Evolutionary conservation across 2,113 vertebrate genomes (phyloP).

Genomic region (Hippolais icterina): DNA sequence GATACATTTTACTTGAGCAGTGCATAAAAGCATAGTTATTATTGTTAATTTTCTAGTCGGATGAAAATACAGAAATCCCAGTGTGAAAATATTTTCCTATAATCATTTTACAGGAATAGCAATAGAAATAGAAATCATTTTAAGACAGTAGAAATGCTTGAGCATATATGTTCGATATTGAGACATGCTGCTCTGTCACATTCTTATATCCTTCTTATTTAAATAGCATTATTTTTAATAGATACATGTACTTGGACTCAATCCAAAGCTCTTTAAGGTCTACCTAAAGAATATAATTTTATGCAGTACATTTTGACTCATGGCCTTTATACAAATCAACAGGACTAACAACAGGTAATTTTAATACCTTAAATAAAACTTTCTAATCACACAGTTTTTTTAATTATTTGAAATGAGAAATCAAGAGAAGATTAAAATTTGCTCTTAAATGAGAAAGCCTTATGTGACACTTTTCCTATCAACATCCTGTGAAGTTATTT

Average conservation of each 20-base stretch:
- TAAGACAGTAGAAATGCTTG: neutral
- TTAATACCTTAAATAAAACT: neutral
- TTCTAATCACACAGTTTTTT: neutral
- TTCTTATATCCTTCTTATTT: neutral
- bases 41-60: neutral
- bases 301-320: neutral
- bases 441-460: neutral
- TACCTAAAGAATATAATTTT: neutral
- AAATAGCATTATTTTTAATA: neutral
- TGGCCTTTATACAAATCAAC: neutral
- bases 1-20: neutral
- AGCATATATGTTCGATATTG: neutral
- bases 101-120: neutral
- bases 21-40: neutral
- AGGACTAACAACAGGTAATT: neutral
- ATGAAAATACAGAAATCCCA: neutral
- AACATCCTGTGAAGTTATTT: neutral
- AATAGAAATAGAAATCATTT: neutral
- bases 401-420: neutral
- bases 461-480: neutral
- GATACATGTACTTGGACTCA: neutral
- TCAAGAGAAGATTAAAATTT: neutral
- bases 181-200: neutral
- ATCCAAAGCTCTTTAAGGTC: neutral
- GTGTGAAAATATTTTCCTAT: neutral